Percentiles rank a stretch among this genome's conserved stretches.
Evolutionary conservation across 1,140 invertebrate species (phyloP).

Genomic region (Atta texana): DNA sequence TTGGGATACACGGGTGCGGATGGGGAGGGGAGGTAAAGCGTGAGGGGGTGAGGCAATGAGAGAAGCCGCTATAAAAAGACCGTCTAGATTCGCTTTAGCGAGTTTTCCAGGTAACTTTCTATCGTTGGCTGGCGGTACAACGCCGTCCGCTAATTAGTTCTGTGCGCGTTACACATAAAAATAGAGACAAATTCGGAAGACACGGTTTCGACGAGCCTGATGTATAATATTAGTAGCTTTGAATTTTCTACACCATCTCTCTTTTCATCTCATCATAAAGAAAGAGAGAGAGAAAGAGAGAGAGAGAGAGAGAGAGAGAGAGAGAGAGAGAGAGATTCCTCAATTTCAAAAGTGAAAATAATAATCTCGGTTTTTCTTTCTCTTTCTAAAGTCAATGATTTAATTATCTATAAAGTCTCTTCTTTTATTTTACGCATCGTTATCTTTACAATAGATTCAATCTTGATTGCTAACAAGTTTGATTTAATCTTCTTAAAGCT

Average conservation of each 20-base stretch:
- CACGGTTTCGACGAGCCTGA: neutral
- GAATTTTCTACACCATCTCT: neutral
- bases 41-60: neutral
- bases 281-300: too few species aligned
- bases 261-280: too few species aligned
- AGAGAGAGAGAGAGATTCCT: neutral
- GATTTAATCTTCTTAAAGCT: neutral
- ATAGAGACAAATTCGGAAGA: constrained; percentile 70
- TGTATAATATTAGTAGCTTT: neutral
- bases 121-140: constrained; percentile 47
- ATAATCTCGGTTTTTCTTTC: neutral
- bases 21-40: neutral
- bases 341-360: neutral
- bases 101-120: constrained; percentile 62
- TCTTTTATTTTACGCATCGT: neutral
- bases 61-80: constrained; percentile 61
- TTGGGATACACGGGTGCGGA: constrained; percentile 53
- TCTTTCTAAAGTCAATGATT: neutral
- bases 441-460: neutral
- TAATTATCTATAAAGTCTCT: neutral
- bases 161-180: constrained; percentile 69
- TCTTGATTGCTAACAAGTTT: neutral
- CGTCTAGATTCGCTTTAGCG: constrained; percentile 63
- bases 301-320: neutral
- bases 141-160: constrained; percentile 71